A percentile compares a stretch with the other conserved stretches of the same genome.
Evolutionary conservation across 2,797 vertebrate species (phyloP).

Genomic region (Acestrorhynchus altus): DNA sequence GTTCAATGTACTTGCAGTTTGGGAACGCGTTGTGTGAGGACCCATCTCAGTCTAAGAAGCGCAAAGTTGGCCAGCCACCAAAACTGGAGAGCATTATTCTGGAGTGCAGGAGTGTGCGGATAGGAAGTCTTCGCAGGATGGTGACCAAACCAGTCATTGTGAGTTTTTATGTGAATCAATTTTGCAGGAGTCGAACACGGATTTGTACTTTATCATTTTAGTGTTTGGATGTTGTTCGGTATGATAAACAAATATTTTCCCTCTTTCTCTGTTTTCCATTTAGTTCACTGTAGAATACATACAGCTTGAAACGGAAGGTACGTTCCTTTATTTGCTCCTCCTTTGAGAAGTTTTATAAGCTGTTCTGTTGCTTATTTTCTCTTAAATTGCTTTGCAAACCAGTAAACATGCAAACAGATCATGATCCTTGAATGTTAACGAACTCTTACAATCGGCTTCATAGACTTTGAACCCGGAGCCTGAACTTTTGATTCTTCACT

Average conservation of each 20-base stretch:
- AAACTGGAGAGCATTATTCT: slow-evolving; percentile 86
- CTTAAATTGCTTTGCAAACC: background rate
- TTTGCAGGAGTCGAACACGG: no score
- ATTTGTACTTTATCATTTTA: no score
- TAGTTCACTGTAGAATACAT: slow-evolving; percentile 92
- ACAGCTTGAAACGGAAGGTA: slow-evolving; percentile 91
- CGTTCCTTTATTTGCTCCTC: slow-evolving; percentile 31
- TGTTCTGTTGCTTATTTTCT: background rate
- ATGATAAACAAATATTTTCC: background rate
- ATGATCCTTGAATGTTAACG: no score
- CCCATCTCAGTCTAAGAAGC: slow-evolving; percentile 67
- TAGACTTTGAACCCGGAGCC: no score
- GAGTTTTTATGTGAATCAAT: no score
- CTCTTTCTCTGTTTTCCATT: slow-evolving; percentile 17
- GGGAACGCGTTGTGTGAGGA: slow-evolving; percentile 82
- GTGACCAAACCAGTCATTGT: slow-evolving; percentile 92
- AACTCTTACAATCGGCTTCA: background rate
- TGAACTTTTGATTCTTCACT: background rate
- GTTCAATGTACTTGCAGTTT: slow-evolving; percentile 76
- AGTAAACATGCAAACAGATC: background rate
- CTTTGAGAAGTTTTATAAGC: background rate
- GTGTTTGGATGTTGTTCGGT: no score
- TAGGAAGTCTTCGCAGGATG: slow-evolving; percentile 89
- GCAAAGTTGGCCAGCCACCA: slow-evolving; percentile 52
- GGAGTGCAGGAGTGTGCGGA: slow-evolving; percentile 90